Evolutionary conservation across 2,888 invertebrate genomes (phyloP), one percentile per base, ranked within the genome.

Genomic region (Amblyjoppa proteus): DNA sequence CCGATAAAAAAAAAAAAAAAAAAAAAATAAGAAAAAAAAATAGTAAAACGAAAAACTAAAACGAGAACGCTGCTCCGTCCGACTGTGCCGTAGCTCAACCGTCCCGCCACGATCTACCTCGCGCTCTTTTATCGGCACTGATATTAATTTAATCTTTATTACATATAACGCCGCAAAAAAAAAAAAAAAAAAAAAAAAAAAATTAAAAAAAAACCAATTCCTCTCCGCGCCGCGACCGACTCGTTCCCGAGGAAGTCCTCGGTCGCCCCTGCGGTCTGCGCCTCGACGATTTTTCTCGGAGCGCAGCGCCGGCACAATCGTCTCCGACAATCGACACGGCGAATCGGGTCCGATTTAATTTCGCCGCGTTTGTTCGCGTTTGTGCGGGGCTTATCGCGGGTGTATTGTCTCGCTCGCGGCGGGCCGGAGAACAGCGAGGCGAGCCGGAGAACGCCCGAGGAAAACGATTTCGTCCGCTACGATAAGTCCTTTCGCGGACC

Each of bases 201-300:
- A 66, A 77, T 70, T 45, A 45, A 70, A 56, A 31, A 41, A 56
- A 7, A 2, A 2, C 20, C 53, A n/a, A 25, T 61, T 16, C 16
- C 13, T 34, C 61, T 1, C 7, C 16, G 68, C 20, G 76, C 20
- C 20, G 51, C 28, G 80, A 41, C 31, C 53, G 34, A 75, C 38
- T 71, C 71, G 38, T 56, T 58, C 66, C 76, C 58, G 84, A 84
- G 80, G 84, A 80, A 71, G 20, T 66, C 53, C 45, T 68, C 66
- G 13, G 73, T 34, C 16, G 49, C 4, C 45, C 20, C 66, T 53
- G 28, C 51, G 7, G 28, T 58, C 25, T 11, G 41, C 45, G 74
- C 28, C 74, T 61, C 28, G 38, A 11, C 58, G 45, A 74, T 61
- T 31, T 68, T 58, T 45, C 6, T 51, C 34, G 5, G 58, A 68